Conservation (phyloP, 2,113 vertebrate genomes). For the Leiothrix lutea region DNA sequence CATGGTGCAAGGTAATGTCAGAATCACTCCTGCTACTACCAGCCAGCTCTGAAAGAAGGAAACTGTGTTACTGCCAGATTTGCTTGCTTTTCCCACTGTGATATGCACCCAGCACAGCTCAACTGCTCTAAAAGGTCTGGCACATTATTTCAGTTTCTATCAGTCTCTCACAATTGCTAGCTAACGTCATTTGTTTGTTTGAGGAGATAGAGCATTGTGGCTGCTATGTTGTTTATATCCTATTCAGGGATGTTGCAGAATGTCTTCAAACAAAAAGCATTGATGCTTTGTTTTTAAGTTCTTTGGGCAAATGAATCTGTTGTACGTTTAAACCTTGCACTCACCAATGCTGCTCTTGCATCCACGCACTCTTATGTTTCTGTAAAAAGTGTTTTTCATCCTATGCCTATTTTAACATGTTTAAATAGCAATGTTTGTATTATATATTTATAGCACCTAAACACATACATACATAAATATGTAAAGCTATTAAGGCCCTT, state of each 20-base stretch:
- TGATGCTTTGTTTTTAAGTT: not conserved
- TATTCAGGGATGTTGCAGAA: not conserved
- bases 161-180: not conserved
- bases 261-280: not conserved
- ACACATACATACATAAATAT: not conserved
- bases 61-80: not conserved
- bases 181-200: not conserved
- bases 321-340: accelerated
- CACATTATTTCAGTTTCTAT: not conserved
- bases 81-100: not conserved
- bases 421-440: not conserved
- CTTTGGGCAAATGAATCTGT: not conserved
- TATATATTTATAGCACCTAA: not conserved
- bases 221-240: not conserved
- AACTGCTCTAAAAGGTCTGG: not conserved
- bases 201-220: not conserved
- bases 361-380: accelerated
- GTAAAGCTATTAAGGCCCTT: not conserved
- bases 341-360: not conserved
- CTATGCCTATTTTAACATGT: not conserved
- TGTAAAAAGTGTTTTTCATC: not conserved
- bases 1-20: not conserved
- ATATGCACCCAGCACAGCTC: not conserved
- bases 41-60: not conserved
- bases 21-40: not conserved